Conservation (phyloP, 2,797 vertebrate genomes). For the Tadarida brasiliensis region DNA sequence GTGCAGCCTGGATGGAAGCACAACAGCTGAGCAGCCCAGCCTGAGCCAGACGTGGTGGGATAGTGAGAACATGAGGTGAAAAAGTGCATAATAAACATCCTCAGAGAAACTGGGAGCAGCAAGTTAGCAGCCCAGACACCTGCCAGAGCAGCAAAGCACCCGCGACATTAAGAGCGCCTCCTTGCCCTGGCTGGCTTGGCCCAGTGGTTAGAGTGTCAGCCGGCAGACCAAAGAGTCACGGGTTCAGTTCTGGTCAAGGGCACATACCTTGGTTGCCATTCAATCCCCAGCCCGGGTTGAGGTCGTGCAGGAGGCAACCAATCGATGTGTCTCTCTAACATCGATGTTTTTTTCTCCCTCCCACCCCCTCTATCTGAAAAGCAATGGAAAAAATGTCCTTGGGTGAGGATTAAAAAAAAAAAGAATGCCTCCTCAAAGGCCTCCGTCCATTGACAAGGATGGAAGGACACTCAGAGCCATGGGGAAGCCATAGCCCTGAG, state of each 20-base stretch:
- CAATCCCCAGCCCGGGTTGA: not conserved
- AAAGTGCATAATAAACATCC: not conserved
- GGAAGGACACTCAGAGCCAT: not conserved
- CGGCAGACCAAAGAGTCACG: too few relatives aligned
- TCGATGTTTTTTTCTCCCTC: not conserved
- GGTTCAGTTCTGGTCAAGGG: not conserved
- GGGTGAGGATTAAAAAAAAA: not conserved
- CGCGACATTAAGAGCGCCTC: not conserved
- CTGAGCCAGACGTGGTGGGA: not conserved
- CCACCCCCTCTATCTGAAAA: not conserved
- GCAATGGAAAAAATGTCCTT: not conserved
- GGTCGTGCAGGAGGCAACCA: not conserved
- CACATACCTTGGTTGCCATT: too few relatives aligned
- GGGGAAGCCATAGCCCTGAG: not conserved
- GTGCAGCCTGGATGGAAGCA: not conserved
- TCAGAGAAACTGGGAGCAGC: not conserved
- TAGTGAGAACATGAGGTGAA: not conserved
- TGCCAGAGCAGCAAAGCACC: not conserved
- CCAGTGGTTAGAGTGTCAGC: not conserved
- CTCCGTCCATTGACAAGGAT: not conserved
- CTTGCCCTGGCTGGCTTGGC: not conserved
- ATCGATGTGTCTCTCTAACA: not conserved
- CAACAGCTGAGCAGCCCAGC: not conserved
- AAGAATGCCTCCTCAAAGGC: not conserved
- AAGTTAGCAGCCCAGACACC: not conserved